A percentile compares a stretch with the other conserved stretches of the same genome.
Evolutionary conservation across 1,140 invertebrate genomes (phyloP).

Genomic region (Magallana gigas): DNA sequence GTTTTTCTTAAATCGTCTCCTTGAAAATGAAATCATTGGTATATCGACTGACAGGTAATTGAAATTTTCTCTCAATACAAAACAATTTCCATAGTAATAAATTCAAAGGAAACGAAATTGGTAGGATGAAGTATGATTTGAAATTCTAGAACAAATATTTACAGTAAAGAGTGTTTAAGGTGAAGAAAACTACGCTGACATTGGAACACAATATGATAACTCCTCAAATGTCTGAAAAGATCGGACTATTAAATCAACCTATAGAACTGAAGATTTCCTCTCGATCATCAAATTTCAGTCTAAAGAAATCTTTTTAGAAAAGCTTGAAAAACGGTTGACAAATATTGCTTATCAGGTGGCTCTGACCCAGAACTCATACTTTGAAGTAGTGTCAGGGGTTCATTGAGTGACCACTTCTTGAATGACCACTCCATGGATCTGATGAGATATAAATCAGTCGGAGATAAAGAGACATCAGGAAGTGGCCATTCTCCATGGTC

Average conservation of each 20-base stretch:
- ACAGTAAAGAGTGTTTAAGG: neutral
- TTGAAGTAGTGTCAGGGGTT: neutral
- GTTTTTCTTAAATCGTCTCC: neutral
- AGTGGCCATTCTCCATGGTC: slow-evolving; percentile 21
- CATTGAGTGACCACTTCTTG: neutral
- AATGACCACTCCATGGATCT: neutral
- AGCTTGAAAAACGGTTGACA: neutral
- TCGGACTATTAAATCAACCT: neutral
- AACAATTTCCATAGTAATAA: slow-evolving; percentile 19
- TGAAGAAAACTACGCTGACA: slow-evolving; percentile 1
- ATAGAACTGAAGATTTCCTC: neutral
- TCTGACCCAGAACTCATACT: neutral
- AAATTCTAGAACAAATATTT: slow-evolving; percentile 30
- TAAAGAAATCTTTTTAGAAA: neutral
- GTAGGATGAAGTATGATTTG: neutral
- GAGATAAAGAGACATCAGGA: neutral
- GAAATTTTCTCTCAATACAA: neutral
- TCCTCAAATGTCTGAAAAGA: neutral
- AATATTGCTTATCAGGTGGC: neutral
- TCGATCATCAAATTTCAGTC: neutral
- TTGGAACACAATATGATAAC: neutral
- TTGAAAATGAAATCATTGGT: neutral
- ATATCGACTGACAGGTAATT: slow-evolving; percentile 6
- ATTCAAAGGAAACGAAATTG: slow-evolving; percentile 28
- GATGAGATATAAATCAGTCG: neutral